Evolutionary conservation across 2,797 vertebrate genomes (phyloP).

Genomic region (Gambelia wislizenii): DNA sequence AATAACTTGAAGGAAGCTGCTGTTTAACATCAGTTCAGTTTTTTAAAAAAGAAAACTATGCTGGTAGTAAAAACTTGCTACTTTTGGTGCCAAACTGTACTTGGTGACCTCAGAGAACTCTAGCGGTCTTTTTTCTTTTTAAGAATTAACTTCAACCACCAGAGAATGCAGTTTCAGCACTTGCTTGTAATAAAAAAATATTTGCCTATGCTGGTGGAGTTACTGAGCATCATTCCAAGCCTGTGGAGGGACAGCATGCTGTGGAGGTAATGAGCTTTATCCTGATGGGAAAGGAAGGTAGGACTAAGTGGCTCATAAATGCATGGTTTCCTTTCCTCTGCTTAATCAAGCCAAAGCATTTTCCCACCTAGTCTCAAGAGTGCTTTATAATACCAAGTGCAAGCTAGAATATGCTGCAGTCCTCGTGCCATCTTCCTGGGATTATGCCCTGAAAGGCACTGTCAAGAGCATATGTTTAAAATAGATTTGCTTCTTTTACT

Average conservation of each 20-base stretch:
- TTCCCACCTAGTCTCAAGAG: background rate
- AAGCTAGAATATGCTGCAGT: background rate
- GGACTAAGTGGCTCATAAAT: conserved; percentile 11
- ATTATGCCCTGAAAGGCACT: background rate
- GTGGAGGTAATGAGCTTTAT: conserved; percentile 21
- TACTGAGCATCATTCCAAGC: conserved; percentile 19
- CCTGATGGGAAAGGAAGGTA: background rate
- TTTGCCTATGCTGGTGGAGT: background rate
- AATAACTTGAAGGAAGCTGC: background rate
- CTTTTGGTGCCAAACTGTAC: background rate
- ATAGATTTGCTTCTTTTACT: background rate
- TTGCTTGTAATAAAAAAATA: conserved; percentile 3
- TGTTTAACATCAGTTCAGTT: background rate
- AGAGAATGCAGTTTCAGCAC: conserved; percentile 16
- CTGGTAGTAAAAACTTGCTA: background rate
- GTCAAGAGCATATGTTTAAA: background rate
- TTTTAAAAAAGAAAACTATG: background rate
- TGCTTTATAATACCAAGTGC: background rate
- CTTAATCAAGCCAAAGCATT: conserved; percentile 14
- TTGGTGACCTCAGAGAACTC: rapidly evolving
- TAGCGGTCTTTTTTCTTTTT: background rate
- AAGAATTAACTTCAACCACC: background rate
- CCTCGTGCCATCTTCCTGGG: background rate
- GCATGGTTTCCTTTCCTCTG: background rate
- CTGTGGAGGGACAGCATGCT: conserved; percentile 17